Conservation (phyloP, 2,113 vertebrate species). For the Otus sunia region DNA sequence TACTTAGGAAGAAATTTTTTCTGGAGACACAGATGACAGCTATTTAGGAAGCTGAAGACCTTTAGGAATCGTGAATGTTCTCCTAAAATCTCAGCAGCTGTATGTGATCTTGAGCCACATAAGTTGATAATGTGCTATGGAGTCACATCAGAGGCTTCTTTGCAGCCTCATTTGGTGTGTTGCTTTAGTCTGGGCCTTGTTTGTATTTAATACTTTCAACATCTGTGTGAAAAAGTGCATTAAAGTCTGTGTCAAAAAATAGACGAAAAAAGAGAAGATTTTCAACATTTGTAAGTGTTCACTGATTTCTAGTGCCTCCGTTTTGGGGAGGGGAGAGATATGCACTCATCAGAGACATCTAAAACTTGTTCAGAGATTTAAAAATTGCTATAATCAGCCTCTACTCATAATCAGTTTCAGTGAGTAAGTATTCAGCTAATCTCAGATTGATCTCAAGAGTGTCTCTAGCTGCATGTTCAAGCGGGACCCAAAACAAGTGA, state of each 20-base stretch:
- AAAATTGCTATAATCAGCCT: conserved; percentile 41
- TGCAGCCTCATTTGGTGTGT: not conserved
- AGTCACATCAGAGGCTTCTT: not conserved
- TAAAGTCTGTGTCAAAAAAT: not conserved
- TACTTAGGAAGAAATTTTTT: not conserved
- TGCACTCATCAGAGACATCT: not conserved
- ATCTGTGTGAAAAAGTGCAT: not conserved
- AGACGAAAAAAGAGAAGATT: not conserved
- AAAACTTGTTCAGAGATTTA: conserved; percentile 21
- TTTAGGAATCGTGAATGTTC: not conserved
- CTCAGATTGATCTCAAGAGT: conserved; percentile 19
- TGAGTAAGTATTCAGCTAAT: conserved; percentile 34
- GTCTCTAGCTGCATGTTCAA: not conserved
- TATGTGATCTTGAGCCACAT: not conserved
- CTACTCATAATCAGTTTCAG: conserved; percentile 25
- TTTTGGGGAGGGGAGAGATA: not conserved
- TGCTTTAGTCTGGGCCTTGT: not conserved
- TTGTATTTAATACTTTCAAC: not conserved
- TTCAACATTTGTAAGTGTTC: not conserved
- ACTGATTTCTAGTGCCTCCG: conserved; percentile 21
- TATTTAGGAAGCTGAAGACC: not conserved
- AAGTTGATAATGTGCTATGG: not conserved
- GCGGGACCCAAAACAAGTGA: not conserved
- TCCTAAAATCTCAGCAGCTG: not conserved
- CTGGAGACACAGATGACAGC: not conserved